Evolutionary conservation across 2,113 vertebrate genomes (phyloP).

Genomic region (Amphiprion percula): DNA sequence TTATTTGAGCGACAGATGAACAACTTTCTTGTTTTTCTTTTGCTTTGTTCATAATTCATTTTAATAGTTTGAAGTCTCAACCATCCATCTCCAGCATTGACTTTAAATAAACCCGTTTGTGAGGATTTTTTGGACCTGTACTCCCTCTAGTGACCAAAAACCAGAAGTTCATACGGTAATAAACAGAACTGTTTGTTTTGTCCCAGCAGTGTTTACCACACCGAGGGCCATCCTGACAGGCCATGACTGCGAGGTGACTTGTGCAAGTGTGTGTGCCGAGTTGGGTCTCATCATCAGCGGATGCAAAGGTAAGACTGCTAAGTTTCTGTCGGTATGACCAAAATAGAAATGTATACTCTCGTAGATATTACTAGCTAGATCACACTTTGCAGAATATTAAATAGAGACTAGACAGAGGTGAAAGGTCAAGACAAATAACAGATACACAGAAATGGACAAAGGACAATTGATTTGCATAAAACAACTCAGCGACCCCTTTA

Average conservation of each 20-base stretch:
- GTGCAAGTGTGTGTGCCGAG: conserved; percentile 94
- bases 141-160: conserved; percentile 59
- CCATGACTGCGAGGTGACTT: conserved; percentile 95
- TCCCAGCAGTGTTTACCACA: conserved; percentile 90
- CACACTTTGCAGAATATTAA: background rate
- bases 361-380: too few species aligned
- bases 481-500: background rate
- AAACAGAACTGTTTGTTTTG: conserved; percentile 17
- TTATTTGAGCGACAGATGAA: background rate
- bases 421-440: background rate
- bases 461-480: too few species aligned
- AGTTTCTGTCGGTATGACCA: background rate
- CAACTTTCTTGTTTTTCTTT: background rate
- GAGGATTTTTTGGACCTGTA: background rate
- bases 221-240: conserved; percentile 95
- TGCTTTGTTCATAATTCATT: background rate
- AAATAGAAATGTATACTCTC: background rate
- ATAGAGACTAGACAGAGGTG: too few species aligned
- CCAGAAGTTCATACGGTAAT: background rate
- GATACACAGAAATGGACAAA: background rate
- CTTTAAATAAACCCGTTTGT: background rate
- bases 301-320: conserved; percentile 89
- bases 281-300: conserved; percentile 96
- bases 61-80: background rate
- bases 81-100: background rate